These are phyloP conservation scores for Uropetala carovei DNA, from an alignment of 2,888 invertebrate genomes.

Conservation along the genomic window DNA sequence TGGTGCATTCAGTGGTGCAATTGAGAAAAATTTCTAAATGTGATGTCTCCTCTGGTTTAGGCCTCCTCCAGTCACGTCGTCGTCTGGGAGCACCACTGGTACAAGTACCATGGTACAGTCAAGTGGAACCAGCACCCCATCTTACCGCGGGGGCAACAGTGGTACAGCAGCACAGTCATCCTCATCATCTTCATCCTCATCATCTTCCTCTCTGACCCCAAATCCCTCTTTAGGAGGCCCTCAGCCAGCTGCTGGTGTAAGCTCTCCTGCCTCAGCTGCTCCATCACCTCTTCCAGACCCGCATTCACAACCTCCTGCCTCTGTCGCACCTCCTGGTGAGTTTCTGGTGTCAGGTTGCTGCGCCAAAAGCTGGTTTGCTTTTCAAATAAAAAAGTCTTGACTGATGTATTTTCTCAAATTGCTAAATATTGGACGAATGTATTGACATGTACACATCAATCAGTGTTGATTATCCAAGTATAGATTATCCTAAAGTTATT, in stretches of 20 bases:
- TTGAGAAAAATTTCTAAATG: not conserved
- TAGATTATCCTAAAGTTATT: too few relatives aligned
- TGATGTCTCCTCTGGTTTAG: not conserved
- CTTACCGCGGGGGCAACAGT: slow-evolving; percentile 78
- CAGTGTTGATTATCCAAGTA: too few relatives aligned
- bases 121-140: slow-evolving; percentile 82
- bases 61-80: slow-evolving; percentile 39
- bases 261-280: slow-evolving; percentile 82
- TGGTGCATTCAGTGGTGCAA: not conserved
- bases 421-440: not conserved
- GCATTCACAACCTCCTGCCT: slow-evolving; percentile 83
- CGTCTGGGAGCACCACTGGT: slow-evolving; percentile 70
- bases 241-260: slow-evolving; percentile 79
- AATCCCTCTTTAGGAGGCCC: slow-evolving; percentile 77
- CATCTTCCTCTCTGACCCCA: slow-evolving; percentile 71
- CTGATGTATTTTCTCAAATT: not conserved
- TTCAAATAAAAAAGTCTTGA: not conserved
- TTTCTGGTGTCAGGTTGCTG: not conserved
- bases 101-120: slow-evolving; percentile 77
- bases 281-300: slow-evolving; percentile 85
- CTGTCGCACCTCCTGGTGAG: slow-evolving; percentile 78
- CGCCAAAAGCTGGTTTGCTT: not conserved
- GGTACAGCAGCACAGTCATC: slow-evolving; percentile 70
- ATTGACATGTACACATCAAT: not conserved
- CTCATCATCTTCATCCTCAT: slow-evolving; percentile 68